phyloP scores from a whole-genome alignment of 2,888 invertebrate species.

The Athalia circularis region DNA sequence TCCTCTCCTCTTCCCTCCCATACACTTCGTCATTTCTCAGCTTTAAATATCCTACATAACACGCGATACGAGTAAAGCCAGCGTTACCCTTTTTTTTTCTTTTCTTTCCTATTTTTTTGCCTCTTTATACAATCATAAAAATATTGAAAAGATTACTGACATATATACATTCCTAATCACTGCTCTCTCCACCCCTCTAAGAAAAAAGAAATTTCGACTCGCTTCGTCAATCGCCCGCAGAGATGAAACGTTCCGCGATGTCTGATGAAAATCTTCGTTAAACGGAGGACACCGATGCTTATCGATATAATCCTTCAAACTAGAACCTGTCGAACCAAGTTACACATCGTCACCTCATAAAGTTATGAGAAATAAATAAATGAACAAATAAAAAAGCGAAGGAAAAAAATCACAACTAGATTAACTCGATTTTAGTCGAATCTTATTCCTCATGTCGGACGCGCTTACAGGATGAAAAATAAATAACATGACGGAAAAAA shows the following conservation, averaged over 20 bases:
- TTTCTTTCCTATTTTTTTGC: too few relatives aligned
- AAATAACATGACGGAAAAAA: too few relatives aligned
- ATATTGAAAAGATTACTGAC: too few relatives aligned
- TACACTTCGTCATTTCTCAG: too few relatives aligned
- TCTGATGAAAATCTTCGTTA: constrained; percentile 28
- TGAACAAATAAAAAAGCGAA: background rate
- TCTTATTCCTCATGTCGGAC: background rate
- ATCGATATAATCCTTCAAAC: constrained; percentile 36
- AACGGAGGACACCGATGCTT: constrained; percentile 32
- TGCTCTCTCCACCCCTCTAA: background rate
- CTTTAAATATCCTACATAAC: too few relatives aligned
- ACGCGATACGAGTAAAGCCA: too few relatives aligned
- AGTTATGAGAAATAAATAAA: too few relatives aligned
- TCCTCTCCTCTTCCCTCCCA: background rate
- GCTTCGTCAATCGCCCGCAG: background rate
- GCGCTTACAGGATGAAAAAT: background rate
- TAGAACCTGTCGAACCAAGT: constrained; percentile 37
- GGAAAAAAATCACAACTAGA: constrained; percentile 6
- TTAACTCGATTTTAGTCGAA: constrained; percentile 20
- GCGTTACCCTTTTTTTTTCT: too few relatives aligned
- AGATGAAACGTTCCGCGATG: background rate
- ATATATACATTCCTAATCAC: too few relatives aligned
- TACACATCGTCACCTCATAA: constrained; percentile 40
- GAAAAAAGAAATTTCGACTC: background rate
- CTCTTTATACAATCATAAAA: too few relatives aligned